Base-by-base conservation (phyloP, 2,888 invertebrate genomes). In the Eilema caniola region DNA sequence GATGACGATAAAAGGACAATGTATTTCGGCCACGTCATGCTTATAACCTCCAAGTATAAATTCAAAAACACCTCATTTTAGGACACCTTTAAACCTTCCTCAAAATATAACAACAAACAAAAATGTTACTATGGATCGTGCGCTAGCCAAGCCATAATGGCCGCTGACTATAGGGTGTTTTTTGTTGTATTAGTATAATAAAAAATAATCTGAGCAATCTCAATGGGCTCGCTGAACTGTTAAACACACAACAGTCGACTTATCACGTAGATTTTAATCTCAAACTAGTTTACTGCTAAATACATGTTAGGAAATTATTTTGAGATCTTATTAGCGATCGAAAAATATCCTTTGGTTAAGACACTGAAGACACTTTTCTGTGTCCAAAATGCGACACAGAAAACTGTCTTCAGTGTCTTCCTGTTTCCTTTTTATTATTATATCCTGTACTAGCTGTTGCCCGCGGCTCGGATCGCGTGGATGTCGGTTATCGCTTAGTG, bases 281-380 rank as follows among this genome's bases (percentile, higher is more conserved):
- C 8, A 57, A 66, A 70, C 70, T 28, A 62, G 70, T 70, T 66
- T 41, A 41, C 24, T 53, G 57, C 25, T 61, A 12, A 47, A 61
- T 61, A 67, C 31, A 8, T 25, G 25, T 37, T n/a, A 31, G 8
- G 8, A 37, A 28, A 31, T 53, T 65, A 47, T 12, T 53, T 61
- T 24, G 20, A 53, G 23, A 25, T 11, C 12, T 56, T 33, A n/a
- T 24, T 56, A 25, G 28, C n/a, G n/a, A 65, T 23, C 31, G 25
- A 63, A 53, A 28, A 60, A 53, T 20, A 24, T 56, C 12, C 25
- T 25, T 59, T 7, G 37, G 53, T n/a, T n/a, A 53, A n/a, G 5
- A 53, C 10, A n/a, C 2, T 53, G 7, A 53, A 53, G n/a, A 53
- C 53, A 20, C 53, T 16, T 41, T 41, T 16, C 41, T 41, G 0